phyloP scores from a whole-genome alignment of 2,888 invertebrate species.

The Escarpia spicata region DNA sequence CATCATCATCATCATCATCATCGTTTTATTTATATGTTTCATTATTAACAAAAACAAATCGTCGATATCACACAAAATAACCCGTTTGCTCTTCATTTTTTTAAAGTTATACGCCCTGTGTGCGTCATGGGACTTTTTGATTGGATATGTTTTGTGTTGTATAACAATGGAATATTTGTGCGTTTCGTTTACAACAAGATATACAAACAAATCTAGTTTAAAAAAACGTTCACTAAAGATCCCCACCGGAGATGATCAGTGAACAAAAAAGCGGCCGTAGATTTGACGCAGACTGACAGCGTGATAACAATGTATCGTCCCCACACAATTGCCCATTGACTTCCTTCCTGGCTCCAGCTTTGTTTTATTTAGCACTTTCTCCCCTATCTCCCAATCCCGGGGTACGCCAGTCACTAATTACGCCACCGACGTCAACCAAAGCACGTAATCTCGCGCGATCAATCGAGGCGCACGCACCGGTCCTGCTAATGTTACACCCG shows the following conservation, averaged over 20 bases:
- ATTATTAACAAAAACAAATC: no score
- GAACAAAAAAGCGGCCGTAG: not conserved
- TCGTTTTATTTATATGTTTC: not conserved
- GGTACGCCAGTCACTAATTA: not conserved
- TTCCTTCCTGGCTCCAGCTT: not conserved
- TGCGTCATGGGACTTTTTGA: no score
- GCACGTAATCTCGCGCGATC: not conserved
- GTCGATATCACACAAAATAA: no score
- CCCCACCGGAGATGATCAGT: not conserved
- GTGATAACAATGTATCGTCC: not conserved
- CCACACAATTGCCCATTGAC: not conserved
- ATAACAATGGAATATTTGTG: no score
- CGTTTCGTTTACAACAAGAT: no score
- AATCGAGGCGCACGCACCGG: not conserved
- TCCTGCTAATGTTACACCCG: not conserved
- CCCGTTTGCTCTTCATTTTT: no score
- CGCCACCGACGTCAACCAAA: not conserved
- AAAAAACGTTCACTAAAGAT: no score
- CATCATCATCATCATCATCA: slow-evolving; percentile 32
- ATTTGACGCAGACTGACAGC: not conserved
- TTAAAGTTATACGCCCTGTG: no score
- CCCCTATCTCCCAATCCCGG: not conserved
- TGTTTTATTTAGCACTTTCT: not conserved
- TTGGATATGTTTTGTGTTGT: no score
- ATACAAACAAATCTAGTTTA: no score